These are phyloP conservation scores for Chrysina gloriosa DNA, from an alignment of 2,888 invertebrate species.

Conservation along the genomic window DNA sequence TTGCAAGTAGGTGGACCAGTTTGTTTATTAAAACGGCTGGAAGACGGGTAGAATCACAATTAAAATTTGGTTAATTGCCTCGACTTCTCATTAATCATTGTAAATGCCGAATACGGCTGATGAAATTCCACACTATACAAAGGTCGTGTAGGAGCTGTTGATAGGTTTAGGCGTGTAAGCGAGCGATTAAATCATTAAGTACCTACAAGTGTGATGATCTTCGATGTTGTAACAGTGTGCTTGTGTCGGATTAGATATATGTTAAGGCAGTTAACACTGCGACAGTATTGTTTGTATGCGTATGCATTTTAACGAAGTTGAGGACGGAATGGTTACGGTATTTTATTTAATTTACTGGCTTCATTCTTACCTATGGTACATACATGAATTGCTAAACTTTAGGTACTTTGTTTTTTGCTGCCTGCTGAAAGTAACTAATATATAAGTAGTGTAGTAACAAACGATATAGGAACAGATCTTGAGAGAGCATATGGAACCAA, in stretches of 20 bases:
- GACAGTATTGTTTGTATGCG: no score
- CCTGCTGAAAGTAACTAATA: no score
- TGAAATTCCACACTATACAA: constrained; percentile 7
- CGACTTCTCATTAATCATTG: constrained; percentile 2
- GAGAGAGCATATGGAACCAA: no score
- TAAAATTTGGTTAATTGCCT: constrained; percentile 37
- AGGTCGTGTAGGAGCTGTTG: neutral
- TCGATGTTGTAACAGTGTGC: neutral
- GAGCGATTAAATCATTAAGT: neutral
- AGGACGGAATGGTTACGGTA: no score
- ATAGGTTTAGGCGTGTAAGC: neutral
- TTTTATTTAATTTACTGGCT: no score
- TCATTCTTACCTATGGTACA: no score
- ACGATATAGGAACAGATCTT: no score
- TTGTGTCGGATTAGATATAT: neutral
- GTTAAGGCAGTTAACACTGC: no score
- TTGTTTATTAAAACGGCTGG: constrained; percentile 28
- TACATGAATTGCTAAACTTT: no score
- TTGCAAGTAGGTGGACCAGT: constrained; percentile 42
- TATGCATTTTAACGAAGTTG: no score
- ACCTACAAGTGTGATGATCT: neutral
- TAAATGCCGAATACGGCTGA: neutral
- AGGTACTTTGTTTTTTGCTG: no score
- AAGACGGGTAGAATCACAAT: constrained; percentile 24
- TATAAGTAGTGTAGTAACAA: no score